Conservation (phyloP, 2,888 invertebrate species). For the Tanytarsus gracilentus region DNA sequence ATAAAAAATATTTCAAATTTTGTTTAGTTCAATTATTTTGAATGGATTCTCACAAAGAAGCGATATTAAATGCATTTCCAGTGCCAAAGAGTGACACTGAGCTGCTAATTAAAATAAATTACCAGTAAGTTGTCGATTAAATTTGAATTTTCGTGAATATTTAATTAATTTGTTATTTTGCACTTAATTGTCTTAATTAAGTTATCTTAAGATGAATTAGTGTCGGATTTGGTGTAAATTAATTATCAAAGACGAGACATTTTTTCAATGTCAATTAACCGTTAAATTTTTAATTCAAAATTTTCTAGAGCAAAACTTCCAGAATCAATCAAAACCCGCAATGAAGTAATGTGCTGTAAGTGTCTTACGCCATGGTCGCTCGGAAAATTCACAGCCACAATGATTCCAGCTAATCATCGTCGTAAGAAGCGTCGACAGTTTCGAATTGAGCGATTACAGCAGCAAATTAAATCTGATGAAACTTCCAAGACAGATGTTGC, state of each 20-base stretch:
- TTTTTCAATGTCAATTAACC: too few relatives aligned
- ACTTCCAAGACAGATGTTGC: neutral
- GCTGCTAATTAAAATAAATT: neutral
- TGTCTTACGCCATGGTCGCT: neutral
- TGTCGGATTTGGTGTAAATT: too few relatives aligned
- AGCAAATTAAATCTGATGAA: neutral
- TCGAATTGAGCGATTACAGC: neutral
- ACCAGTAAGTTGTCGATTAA: neutral
- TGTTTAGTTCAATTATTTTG: neutral
- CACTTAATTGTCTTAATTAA: neutral
- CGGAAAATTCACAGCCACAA: neutral
- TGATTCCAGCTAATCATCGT: neutral
- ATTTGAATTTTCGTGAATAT: neutral
- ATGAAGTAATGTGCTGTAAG: neutral
- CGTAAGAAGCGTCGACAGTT: neutral
- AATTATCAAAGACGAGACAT: too few relatives aligned
- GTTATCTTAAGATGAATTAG: neutral
- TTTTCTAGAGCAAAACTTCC: neutral
- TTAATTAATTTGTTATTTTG: neutral
- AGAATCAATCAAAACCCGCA: neutral
- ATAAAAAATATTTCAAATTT: too few relatives aligned
- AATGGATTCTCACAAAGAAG: neutral
- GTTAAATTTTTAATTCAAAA: too few relatives aligned
- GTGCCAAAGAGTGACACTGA: neutral
- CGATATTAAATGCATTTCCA: neutral